Evolutionary conservation across 2,797 vertebrate species (phyloP).

Genomic region (Rallus crepitans): DNA sequence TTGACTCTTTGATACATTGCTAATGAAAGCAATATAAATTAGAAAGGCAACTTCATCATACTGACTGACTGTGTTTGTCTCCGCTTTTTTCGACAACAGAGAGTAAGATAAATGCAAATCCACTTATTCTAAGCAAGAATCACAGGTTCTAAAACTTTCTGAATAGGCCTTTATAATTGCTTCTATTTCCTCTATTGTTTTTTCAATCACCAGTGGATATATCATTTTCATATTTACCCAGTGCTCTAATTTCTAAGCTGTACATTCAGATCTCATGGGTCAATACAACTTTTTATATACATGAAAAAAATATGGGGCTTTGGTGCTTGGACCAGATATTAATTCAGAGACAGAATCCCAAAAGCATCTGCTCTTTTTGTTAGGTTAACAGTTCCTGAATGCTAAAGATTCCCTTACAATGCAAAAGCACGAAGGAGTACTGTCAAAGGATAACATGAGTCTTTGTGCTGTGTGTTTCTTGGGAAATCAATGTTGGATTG

Average conservation of each 20-base stretch:
- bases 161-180: neutral
- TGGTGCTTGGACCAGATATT: neutral
- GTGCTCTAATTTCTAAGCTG: neutral
- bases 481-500: constrained; percentile 6
- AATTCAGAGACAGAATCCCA: constrained; percentile 11
- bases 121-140: neutral
- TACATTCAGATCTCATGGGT: neutral
- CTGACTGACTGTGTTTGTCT: neutral
- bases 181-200: neutral
- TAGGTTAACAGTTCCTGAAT: constrained; percentile 1
- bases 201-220: neutral
- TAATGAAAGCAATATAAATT: neutral
- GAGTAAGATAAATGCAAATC: neutral
- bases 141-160: neutral
- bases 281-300: neutral
- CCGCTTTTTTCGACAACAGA: neutral
- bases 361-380: constrained; percentile 2
- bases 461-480: neutral
- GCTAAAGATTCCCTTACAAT: neutral
- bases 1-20: neutral
- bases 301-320: accelerated
- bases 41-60: neutral
- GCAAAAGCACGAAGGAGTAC: neutral
- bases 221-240: neutral
- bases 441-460: neutral